Conservation (phyloP, 2,888 invertebrate species). For the Zele albiditarsus region DNA sequence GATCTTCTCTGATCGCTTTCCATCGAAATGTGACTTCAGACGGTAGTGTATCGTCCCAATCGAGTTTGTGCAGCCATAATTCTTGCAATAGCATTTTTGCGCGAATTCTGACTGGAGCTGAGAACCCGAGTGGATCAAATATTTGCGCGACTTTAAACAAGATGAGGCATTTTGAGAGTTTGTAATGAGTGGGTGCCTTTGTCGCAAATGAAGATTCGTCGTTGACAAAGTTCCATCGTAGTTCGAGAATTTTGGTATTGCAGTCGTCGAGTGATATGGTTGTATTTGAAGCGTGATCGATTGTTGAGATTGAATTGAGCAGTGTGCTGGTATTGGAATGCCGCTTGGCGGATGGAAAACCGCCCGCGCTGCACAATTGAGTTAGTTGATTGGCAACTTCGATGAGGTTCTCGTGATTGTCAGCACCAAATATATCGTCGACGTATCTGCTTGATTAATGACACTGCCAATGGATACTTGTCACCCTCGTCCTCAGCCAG, state of each 20-base stretch:
- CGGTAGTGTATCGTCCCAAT: too few relatives aligned
- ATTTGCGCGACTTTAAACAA: too few relatives aligned
- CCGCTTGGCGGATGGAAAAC: conserved; percentile 35
- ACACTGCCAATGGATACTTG: conserved; percentile 36
- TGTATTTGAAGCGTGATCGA: too few relatives aligned
- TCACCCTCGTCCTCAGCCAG: too few relatives aligned
- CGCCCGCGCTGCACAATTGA: conserved; percentile 32
- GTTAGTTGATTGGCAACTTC: neutral
- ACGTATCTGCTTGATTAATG: conserved; percentile 9
- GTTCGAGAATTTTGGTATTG: neutral
- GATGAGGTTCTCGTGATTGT: neutral
- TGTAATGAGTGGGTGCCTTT: conserved; percentile 27
- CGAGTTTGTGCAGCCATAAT: too few relatives aligned
- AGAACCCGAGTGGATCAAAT: conserved; percentile 47
- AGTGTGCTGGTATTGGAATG: neutral
- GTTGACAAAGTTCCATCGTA: neutral
- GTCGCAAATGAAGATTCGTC: neutral
- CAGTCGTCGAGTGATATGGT: neutral
- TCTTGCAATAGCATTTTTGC: conserved; percentile 44
- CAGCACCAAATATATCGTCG: conserved; percentile 23
- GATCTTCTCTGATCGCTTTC: too few relatives aligned
- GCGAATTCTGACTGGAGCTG: conserved; percentile 34
- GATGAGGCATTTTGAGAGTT: conserved; percentile 39
- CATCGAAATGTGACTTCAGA: too few relatives aligned
- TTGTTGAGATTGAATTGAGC: too few relatives aligned